Evolutionary conservation across 2,113 vertebrate species (phyloP), one percentile per base, ranked within the genome.

Genomic region (Rhinopomastus cyanomelas): DNA sequence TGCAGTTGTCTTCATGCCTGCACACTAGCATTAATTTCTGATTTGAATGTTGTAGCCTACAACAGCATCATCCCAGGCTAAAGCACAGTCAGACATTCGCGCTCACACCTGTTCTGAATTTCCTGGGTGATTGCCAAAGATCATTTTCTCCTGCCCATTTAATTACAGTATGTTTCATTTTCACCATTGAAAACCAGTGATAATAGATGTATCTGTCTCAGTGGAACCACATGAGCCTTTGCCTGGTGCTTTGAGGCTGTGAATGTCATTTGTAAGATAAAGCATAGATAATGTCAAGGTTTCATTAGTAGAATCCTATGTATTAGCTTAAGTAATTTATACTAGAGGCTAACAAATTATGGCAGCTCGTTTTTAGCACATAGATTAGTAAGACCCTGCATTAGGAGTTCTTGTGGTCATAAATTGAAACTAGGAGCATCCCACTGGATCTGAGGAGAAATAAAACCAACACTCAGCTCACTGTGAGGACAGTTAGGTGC

Each of bases 11-110:
- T 32, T 66, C 7, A 14, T 3, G 1, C 20, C 51, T 44, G 8
- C 16, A 20, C 0, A 0, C 61, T 59, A 32, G 25, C 25, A 3
- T 25, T n/a, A 18, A 17, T 26, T 61, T 59, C 56, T 59, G 22
- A 12, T 48, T 37, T 56, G 19, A 5, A 8, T 12, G 11, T 25
- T n/a, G 17, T 18, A 57, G 60, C 72, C 51, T 48, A 7, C 57
- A 56, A 9, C 8, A 37, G 21, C 66, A 8, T 3, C 66, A 8
- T 3, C 26, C 8, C 44, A 27, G 64, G 25, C 48, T 30, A 19
- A 7, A 14, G 18, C 32, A 36, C 36, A n/a, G 29, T 5, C 23
- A n/a, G 5, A 12, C 29, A 14, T 20, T 59, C 2, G 0, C 5
- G 4, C 29, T 68, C 22, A 2, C 12, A 27, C 6, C 61, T 71